phyloP scores from a whole-genome alignment of 2,888 invertebrate species.

The Phragmatobia fuliginosa region DNA sequence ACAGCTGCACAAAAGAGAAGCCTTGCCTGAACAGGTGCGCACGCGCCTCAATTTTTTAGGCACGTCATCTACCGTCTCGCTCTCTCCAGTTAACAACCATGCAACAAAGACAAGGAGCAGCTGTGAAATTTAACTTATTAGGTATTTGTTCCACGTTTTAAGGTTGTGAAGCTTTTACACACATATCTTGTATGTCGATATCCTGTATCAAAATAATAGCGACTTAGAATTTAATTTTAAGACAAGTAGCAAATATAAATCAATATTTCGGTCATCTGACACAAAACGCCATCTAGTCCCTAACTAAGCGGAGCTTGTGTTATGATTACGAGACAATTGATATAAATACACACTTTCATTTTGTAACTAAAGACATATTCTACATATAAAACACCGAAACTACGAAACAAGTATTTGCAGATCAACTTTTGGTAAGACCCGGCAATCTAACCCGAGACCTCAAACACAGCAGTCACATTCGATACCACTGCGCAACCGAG shows the following conservation, averaged over 20 bases:
- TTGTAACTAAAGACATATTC: no score
- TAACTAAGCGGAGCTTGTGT: no score
- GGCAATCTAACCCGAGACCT: no score
- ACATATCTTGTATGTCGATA: background rate
- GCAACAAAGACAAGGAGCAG: constrained; percentile 27
- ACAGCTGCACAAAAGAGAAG: constrained; percentile 62
- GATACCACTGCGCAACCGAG: no score
- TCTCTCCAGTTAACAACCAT: constrained; percentile 46
- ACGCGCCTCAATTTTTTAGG: constrained; percentile 59
- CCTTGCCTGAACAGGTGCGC: constrained; percentile 70
- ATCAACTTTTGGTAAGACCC: no score
- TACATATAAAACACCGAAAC: no score
- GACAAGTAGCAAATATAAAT: background rate
- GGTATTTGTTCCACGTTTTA: background rate
- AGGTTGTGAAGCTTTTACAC: background rate
- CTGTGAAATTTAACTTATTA: constrained; percentile 18
- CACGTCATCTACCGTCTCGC: constrained; percentile 43
- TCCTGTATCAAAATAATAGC: background rate
- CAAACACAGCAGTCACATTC: no score
- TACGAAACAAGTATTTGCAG: no score
- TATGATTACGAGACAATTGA: no score
- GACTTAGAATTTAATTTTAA: background rate
- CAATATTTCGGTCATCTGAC: no score
- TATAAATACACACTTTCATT: no score
- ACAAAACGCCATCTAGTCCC: no score